Evolutionary conservation across 2,888 invertebrate species (phyloP), one percentile per base, ranked within the genome.

Genomic region (Stenurella melanura): DNA sequence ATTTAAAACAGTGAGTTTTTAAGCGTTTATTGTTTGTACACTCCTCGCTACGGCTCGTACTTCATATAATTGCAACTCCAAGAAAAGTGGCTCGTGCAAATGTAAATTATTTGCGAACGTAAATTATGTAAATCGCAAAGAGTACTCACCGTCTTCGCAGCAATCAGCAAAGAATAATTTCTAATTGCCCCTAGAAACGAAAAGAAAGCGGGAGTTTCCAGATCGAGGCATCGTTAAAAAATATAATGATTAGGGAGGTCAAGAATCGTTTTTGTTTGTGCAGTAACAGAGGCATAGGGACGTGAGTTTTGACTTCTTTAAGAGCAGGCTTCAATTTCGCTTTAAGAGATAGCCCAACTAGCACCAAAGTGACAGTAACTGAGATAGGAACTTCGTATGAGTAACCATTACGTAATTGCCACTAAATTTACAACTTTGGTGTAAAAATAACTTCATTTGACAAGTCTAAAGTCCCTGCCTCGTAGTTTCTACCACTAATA

Each of bases 81-180:
- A 72, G 75, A 78, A 80, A 78, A 74, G 42, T 78, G 77, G 74
- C 78, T 80, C 77, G 77, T 78, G 80, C 78, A 78, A 80, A 80
- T 80, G 77, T 74, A 80, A 76, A 80, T 80, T 74, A 58, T 75
- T 64, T 61, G 74, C 68, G 57, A 71, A 70, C 71, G 77, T 71
- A 50, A 74, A 71, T 75, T 75, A 75, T 77, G 73, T 73, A 78
- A 78, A 76, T 74, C 67, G 61, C 56, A 72, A 71, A 71, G 74
- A 72, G 61, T 74, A 73, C 72, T 74, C 71, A 66, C 57, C 74
- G 58, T 61, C 63, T 63, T 67, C 19, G 15, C 30, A 34, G 42
- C 60, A 58, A 38, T 34, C 50, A 58, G 60, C 57, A 56, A 61
- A 50, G 61, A 56, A 26, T 34, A 30, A 69, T 74, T 68, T 50